phyloP scores from a whole-genome alignment of 2,888 invertebrate genomes.

The Cosmorhoe ocellata region DNA sequence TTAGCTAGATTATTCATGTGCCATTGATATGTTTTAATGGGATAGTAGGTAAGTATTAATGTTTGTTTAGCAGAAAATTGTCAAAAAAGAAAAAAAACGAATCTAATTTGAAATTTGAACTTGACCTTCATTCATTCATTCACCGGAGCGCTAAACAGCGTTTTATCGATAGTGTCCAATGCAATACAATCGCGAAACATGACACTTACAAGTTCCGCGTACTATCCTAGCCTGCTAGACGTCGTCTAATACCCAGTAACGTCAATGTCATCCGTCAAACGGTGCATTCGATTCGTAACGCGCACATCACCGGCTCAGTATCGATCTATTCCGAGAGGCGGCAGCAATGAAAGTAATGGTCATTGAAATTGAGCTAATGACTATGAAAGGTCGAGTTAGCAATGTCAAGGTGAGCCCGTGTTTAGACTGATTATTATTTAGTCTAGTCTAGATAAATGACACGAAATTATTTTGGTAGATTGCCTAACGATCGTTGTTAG shows the following conservation, averaged over 20 bases:
- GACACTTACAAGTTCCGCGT: conserved; percentile 63
- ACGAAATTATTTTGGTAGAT: conserved; percentile 11
- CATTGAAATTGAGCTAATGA: conserved; percentile 14
- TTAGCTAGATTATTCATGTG: too few species aligned
- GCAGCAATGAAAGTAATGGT: conserved; percentile 11
- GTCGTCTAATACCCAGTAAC: conserved; percentile 22
- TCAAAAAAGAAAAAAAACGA: neutral
- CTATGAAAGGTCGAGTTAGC: conserved; percentile 30
- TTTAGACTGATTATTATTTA: conserved; percentile 36
- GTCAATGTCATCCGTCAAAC: conserved; percentile 16
- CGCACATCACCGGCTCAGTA: conserved; percentile 12
- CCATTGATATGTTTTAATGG: too few species aligned
- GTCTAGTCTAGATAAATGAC: conserved; percentile 31
- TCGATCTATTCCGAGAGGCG: neutral
- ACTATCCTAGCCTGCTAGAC: conserved; percentile 61
- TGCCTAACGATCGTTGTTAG: neutral
- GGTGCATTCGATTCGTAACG: conserved; percentile 7
- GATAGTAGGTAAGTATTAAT: too few species aligned
- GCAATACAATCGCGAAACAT: conserved; percentile 38
- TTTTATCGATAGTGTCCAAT: conserved; percentile 15
- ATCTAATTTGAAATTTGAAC: conserved; percentile 6
- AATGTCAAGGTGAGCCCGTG: conserved; percentile 36
- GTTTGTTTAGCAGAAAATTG: neutral
- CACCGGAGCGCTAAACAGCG: conserved; percentile 11
- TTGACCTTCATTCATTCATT: conserved; percentile 22